These are phyloP conservation scores for Nasonia giraulti DNA, from an alignment of 1,140 invertebrate species.

Conservation along the genomic window DNA sequence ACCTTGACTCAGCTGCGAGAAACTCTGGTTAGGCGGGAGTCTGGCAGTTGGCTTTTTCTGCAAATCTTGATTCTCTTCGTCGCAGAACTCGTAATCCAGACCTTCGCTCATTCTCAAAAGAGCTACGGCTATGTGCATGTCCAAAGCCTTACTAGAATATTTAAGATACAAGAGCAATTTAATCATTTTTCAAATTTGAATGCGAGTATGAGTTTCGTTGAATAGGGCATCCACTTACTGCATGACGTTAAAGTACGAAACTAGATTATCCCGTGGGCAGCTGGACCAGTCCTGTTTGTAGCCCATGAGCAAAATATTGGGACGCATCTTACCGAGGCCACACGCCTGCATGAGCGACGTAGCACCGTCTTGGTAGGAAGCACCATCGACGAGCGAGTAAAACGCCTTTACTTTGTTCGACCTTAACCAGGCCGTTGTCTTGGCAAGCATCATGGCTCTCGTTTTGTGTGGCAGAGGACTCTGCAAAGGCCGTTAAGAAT, in stretches of 20 bases:
- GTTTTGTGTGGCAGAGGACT: constrained; percentile 76
- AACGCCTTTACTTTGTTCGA: constrained; percentile 93
- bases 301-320: constrained; percentile 93
- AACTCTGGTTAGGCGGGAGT: constrained; percentile 74
- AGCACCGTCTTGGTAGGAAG: constrained; percentile 83
- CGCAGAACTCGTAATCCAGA: constrained; percentile 81
- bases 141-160: constrained; percentile 88
- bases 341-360: constrained; percentile 85
- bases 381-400: constrained; percentile 88
- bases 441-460: constrained; percentile 73
- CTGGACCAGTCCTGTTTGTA: constrained; percentile 93
- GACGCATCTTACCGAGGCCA: constrained; percentile 91
- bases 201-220: neutral
- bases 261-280: constrained; percentile 82
- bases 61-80: constrained; percentile 71
- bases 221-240: constrained; percentile 82
- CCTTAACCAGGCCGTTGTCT: constrained; percentile 87
- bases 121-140: constrained; percentile 92
- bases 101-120: constrained; percentile 90
- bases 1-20: constrained; percentile 81
- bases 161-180: constrained; percentile 25
- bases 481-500: constrained; percentile 60
- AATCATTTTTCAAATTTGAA: neutral
- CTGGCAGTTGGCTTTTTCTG: constrained; percentile 61
- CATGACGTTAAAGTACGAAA: constrained; percentile 92